These are phyloP conservation scores for Torymus auratus DNA, from an alignment of 2,888 invertebrate species.

Conservation along the genomic window DNA sequence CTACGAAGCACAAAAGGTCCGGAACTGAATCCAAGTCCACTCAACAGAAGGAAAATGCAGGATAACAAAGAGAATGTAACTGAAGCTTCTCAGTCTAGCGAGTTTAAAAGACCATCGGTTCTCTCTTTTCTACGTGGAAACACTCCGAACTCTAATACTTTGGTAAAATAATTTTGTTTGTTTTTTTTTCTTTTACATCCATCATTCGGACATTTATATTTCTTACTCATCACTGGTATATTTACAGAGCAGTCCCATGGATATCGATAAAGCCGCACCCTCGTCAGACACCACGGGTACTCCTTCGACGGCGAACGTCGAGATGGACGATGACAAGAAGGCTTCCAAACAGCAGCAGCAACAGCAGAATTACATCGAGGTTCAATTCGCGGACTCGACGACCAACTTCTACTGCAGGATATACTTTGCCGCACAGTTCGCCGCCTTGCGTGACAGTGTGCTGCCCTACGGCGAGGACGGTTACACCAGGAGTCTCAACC, in stretches of 20 bases:
- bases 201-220: no score
- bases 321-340: constrained; percentile 72
- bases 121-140: constrained; percentile 74
- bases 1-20: constrained; percentile 68
- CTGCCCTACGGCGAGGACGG: constrained; percentile 84
- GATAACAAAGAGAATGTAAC: constrained; percentile 75
- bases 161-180: constrained; percentile 43
- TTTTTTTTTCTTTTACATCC: no score
- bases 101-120: constrained; percentile 72
- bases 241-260: constrained; percentile 67
- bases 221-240: no score
- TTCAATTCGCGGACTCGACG: constrained; percentile 81
- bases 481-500: constrained; percentile 90
- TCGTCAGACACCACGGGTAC: constrained; percentile 55
- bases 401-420: constrained; percentile 93
- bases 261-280: constrained; percentile 66
- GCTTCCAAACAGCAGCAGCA: constrained; percentile 64
- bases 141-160: constrained; percentile 66
- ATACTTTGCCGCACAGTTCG: constrained; percentile 95
- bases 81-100: constrained; percentile 68
- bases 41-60: constrained; percentile 76
- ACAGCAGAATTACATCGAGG: constrained; percentile 78
- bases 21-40: constrained; percentile 78
- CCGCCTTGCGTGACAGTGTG: constrained; percentile 83
- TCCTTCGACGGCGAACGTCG: constrained; percentile 54